Conservation (phyloP, 2,797 vertebrate genomes). For the Peromyscus aztecus region DNA sequence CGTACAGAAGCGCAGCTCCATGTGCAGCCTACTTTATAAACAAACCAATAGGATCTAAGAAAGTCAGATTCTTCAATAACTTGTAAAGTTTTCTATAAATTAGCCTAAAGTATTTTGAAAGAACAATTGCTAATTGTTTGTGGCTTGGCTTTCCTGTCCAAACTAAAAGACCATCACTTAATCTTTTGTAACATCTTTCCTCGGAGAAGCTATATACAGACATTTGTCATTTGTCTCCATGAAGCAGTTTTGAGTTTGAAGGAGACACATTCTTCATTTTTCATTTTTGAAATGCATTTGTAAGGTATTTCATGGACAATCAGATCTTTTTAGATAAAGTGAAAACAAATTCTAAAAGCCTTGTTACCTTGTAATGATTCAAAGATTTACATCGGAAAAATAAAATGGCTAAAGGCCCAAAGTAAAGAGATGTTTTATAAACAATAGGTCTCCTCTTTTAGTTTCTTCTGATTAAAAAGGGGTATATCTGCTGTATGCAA, state of each 20-base stretch:
- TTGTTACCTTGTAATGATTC: background rate
- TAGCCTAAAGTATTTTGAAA: conserved; percentile 34
- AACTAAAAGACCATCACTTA: background rate
- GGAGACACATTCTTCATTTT: background rate
- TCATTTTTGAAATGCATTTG: background rate
- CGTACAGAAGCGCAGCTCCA: background rate
- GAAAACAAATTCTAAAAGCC: background rate
- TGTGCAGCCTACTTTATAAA: background rate
- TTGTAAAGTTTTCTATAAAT: background rate
- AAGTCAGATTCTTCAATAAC: background rate
- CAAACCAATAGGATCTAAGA: background rate
- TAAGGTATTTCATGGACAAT: background rate
- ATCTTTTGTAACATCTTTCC: background rate
- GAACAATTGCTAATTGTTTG: conserved; percentile 16
- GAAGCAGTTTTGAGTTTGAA: background rate
- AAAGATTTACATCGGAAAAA: conserved; percentile 34
- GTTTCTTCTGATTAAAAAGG: conserved; percentile 10
- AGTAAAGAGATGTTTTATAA: conserved; percentile 22
- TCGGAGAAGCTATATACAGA: background rate
- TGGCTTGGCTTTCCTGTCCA: background rate
- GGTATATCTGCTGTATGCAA: background rate
- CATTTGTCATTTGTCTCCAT: background rate
- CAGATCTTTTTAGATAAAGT: background rate
- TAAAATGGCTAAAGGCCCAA: background rate
- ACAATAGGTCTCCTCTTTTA: background rate